These are phyloP conservation scores for Crypturellus tataupa DNA, from an alignment of 2,797 vertebrate genomes.

Conservation along the genomic window DNA sequence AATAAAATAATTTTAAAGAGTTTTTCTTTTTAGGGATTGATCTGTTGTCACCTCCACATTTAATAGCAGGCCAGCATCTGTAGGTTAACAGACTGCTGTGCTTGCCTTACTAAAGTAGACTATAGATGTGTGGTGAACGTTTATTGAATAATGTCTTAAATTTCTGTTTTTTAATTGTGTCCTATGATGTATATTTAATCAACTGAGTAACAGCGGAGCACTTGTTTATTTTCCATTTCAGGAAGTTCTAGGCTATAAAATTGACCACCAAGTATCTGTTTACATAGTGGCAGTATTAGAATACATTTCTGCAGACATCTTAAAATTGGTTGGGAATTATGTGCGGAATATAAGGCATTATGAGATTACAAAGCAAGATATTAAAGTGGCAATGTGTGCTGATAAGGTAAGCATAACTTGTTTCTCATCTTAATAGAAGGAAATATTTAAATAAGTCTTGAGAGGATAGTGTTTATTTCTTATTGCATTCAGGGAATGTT, in stretches of 20 bases:
- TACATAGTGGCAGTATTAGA: slow-evolving; percentile 98
- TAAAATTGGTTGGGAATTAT: slow-evolving; percentile 96
- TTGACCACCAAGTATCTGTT: slow-evolving; percentile 97
- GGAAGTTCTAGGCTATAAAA: slow-evolving; percentile 97
- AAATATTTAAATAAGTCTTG: not conserved
- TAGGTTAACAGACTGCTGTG: not conserved
- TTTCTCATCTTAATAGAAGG: not conserved
- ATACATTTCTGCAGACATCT: slow-evolving; percentile 98
- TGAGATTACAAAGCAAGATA: slow-evolving; percentile 97
- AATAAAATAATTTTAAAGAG: not conserved
- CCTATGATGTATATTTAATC: not conserved
- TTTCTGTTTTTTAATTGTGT: not conserved
- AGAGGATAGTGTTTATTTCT: not conserved
- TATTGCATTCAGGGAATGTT: not conserved
- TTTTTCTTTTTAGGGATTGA: not conserved
- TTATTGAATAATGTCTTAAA: not conserved
- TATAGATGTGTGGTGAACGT: not conserved
- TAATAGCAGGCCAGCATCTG: not conserved
- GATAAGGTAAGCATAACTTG: slow-evolving; percentile 88
- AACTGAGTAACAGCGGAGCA: not conserved
- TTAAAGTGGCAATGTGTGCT: slow-evolving; percentile 98
- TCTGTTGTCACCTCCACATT: not conserved
- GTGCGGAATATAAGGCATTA: slow-evolving; percentile 96
- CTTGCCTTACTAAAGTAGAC: not conserved
- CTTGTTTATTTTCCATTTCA: slow-evolving; percentile 70